A percentile compares a stretch with the other conserved stretches of the same genome.
phyloP scores from a whole-genome alignment of 2,113 vertebrate species.

The Nyctereutes procyonoides region DNA sequence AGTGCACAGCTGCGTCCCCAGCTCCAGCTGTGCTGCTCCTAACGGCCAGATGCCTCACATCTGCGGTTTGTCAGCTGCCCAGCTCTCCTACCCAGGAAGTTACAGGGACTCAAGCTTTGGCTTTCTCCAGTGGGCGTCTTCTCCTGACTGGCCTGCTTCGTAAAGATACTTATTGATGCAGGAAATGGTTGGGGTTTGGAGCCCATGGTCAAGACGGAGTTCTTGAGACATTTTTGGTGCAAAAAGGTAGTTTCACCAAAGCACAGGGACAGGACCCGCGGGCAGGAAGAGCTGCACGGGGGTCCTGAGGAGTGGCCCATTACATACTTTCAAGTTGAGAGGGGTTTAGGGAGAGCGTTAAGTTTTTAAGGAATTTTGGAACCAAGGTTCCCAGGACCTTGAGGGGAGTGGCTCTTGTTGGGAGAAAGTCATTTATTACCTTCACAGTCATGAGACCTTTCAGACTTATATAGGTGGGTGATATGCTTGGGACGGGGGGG shows the following conservation, averaged over 20 bases:
- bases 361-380: background rate
- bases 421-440: background rate
- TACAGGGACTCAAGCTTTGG: background rate
- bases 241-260: background rate
- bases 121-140: background rate
- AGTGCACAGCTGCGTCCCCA: too few relatives aligned
- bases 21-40: background rate
- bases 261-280: background rate
- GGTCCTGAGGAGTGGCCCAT: background rate
- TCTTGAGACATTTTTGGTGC: background rate
- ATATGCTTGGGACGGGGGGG: background rate
- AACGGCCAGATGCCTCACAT: background rate
- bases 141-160: background rate
- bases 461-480: background rate
- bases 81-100: fast-evolving
- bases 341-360: background rate
- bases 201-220: too few relatives aligned
- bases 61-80: background rate
- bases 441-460: background rate
- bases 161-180: background rate
- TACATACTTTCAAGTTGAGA: background rate
- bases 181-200: background rate
- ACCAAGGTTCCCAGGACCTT: background rate
- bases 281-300: background rate
- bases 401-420: background rate